Conservation (phyloP, 2,113 vertebrate species). For the Myotis lucifugus region DNA sequence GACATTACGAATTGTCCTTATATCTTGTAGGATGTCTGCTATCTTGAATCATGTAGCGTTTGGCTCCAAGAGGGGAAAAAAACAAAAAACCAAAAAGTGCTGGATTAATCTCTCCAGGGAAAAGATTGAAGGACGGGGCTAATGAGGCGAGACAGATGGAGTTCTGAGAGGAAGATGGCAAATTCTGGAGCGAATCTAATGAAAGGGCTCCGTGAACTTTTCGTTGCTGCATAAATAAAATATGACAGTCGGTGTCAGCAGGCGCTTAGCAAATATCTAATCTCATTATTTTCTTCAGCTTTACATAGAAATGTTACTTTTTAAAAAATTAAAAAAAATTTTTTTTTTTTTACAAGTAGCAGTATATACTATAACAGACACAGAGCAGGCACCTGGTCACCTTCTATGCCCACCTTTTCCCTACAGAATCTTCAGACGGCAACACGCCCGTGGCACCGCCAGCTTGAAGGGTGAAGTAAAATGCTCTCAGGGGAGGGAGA, state of each 20-base stretch:
- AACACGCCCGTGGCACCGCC: not conserved
- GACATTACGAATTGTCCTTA: not conserved
- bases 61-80: not conserved
- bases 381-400: too few relatives aligned
- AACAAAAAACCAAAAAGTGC: not conserved
- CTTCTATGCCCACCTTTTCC: not conserved
- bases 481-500: not conserved
- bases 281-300: not conserved
- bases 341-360: not conserved
- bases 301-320: not conserved
- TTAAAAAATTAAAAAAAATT: not conserved
- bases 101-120: constrained; percentile 25
- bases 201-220: constrained; percentile 29
- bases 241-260: constrained; percentile 49
- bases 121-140: constrained; percentile 53
- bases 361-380: not conserved
- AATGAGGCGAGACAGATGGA: constrained; percentile 62
- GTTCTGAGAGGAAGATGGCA: constrained; percentile 40
- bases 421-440: not conserved
- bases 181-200: constrained; percentile 53
- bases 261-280: not conserved
- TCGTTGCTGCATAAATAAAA: constrained; percentile 39
- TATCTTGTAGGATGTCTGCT: not conserved
- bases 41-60: constrained; percentile 8
- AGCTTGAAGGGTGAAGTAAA: not conserved